phyloP scores from a whole-genome alignment of 2,797 vertebrate species.

The Diceros bicornis region DNA sequence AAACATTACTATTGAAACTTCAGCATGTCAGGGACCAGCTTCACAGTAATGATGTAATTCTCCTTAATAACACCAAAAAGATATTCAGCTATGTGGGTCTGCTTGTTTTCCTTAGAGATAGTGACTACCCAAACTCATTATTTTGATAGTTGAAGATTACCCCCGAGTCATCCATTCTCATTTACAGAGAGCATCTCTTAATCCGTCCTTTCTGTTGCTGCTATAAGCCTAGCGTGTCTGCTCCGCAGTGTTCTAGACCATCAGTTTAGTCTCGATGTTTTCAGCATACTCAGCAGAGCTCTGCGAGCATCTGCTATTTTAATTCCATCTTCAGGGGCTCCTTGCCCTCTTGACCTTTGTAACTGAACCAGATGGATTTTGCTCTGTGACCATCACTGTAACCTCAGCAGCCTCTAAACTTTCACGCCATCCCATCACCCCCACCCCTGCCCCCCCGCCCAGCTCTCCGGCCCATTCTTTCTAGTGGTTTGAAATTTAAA shows the following conservation, averaged over 20 bases:
- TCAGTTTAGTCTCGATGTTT: background rate
- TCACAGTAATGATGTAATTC: background rate
- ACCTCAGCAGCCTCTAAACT: background rate
- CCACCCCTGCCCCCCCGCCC: too few relatives aligned
- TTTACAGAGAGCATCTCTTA: background rate
- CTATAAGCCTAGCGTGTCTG: background rate
- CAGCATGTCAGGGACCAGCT: background rate
- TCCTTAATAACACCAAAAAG: background rate
- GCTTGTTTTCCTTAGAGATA: background rate
- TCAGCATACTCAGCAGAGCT: background rate
- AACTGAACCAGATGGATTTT: background rate
- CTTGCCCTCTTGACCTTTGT: background rate
- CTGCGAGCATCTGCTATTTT: background rate
- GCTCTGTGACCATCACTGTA: background rate
- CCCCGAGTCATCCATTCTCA: background rate
- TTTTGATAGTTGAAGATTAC: background rate
- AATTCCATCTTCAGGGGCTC: background rate
- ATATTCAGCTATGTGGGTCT: background rate
- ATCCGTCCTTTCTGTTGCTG: background rate
- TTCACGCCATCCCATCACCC: background rate
- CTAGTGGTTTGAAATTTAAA: slow-evolving; percentile 65
- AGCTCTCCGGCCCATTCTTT: background rate
- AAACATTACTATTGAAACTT: background rate
- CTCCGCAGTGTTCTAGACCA: background rate
- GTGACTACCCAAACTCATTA: background rate